Percentiles rank a stretch among this genome's conserved stretches.
phyloP scores from a whole-genome alignment of 2,113 vertebrate genomes.

The Blennius ocellaris region DNA sequence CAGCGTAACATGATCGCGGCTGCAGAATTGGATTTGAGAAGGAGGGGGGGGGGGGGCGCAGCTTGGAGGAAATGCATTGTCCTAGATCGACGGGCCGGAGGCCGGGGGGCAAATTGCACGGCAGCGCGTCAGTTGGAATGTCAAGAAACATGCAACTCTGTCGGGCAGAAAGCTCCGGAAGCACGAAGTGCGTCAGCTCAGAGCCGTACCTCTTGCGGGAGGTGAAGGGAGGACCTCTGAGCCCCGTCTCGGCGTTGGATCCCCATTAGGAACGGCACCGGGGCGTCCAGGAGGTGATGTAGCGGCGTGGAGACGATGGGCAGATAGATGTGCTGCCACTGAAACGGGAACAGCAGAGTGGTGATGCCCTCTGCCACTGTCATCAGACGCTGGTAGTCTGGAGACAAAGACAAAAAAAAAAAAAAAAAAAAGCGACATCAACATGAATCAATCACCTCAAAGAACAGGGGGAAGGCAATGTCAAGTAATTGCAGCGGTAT shows the following conservation, averaged over 20 bases:
- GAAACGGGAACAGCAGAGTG: conserved; percentile 94
- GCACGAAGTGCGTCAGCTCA: not conserved
- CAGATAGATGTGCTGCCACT: conserved; percentile 98
- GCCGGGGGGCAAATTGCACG: conserved; percentile 17
- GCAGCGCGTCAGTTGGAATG: not conserved
- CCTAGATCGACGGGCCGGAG: not conserved
- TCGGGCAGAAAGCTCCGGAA: not conserved
- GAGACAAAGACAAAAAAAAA: not conserved
- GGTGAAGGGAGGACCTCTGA: conserved; percentile 93
- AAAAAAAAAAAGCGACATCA: not conserved
- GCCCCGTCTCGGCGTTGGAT: conserved; percentile 94
- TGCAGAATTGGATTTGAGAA: conserved; percentile 33
- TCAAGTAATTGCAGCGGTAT: not conserved
- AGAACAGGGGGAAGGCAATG: not conserved
- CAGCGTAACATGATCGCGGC: conserved; percentile 47
- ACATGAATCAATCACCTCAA: not conserved
- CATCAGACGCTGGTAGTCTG: conserved; percentile 98
- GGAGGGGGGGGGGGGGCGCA: not conserved
- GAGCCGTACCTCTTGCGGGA: conserved; percentile 93
- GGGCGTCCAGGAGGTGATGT: conserved; percentile 95
- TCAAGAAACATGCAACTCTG: conserved; percentile 1
- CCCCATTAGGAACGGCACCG: conserved; percentile 96
- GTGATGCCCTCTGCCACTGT: conserved; percentile 94
- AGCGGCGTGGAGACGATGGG: conserved; percentile 95
- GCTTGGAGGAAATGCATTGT: conserved; percentile 23